phyloP scores from a whole-genome alignment of 2,888 invertebrate genomes.

The Mylabris sibirica region DNA sequence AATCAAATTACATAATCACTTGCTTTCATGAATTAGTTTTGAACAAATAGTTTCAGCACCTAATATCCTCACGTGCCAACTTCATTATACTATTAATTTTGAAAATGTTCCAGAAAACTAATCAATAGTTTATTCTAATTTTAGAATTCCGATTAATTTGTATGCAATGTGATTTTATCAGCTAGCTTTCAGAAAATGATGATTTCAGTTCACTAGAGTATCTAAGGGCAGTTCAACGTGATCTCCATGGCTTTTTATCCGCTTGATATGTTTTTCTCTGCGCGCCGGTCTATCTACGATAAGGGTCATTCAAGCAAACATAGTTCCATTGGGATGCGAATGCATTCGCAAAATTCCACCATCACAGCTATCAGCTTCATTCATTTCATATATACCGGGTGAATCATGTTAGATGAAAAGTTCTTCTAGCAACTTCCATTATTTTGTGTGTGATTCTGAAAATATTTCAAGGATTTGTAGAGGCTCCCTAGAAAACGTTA shows the following conservation, averaged over 20 bases:
- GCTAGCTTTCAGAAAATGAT: neutral
- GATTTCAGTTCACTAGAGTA: neutral
- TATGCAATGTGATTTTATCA: neutral
- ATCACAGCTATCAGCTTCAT: neutral
- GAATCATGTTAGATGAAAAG: too few relatives aligned
- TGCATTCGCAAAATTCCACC: neutral
- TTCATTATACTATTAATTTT: neutral
- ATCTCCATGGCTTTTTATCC: slow-evolving; percentile 50
- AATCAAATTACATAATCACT: slow-evolving; percentile 8
- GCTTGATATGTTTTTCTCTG: slow-evolving; percentile 55
- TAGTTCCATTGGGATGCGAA: slow-evolving; percentile 34
- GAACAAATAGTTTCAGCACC: slow-evolving; percentile 6
- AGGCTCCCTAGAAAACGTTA: too few relatives aligned
- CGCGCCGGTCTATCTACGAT: slow-evolving; percentile 50
- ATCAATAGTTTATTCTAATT: neutral
- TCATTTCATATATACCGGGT: neutral
- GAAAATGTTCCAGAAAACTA: neutral
- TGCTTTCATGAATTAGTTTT: slow-evolving; percentile 7
- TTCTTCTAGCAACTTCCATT: too few relatives aligned
- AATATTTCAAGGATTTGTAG: too few relatives aligned
- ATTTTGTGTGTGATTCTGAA: too few relatives aligned
- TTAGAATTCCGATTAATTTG: neutral
- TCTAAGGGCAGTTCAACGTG: neutral
- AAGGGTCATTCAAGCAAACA: slow-evolving; percentile 54
- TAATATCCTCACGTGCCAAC: slow-evolving; percentile 5